Percentiles rank a stretch among this genome's conserved stretches.
Conservation (phyloP, 2,797 vertebrate species). For the Malurus splendens region DNA sequence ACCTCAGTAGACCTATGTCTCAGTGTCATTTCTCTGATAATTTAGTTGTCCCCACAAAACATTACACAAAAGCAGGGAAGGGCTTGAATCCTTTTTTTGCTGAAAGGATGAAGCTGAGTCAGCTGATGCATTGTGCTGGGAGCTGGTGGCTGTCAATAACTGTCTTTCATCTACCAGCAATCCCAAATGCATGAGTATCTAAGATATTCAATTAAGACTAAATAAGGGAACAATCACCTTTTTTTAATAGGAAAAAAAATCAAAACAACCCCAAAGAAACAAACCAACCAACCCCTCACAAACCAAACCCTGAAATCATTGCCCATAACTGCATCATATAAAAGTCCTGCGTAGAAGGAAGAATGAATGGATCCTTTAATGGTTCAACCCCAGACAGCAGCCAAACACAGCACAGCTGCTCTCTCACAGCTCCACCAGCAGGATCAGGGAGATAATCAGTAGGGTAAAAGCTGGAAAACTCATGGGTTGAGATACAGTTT, state of each 20-base stretch:
- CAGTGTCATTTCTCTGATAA: background rate
- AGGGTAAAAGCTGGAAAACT: background rate
- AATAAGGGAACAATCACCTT: background rate
- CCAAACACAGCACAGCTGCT: accelerated
- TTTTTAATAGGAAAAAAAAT: background rate
- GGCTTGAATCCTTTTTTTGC: background rate
- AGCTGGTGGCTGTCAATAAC: background rate
- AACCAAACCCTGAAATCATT: background rate
- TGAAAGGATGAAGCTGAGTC: background rate
- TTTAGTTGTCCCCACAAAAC: background rate
- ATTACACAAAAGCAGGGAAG: background rate
- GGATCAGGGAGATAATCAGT: accelerated
- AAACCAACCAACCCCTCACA: background rate
- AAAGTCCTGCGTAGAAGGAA: background rate
- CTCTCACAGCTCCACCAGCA: background rate
- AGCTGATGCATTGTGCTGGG: background rate
- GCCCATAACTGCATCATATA: background rate
- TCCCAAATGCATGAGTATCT: background rate
- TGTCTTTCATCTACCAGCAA: background rate
- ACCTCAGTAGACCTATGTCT: background rate
- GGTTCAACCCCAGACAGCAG: background rate
- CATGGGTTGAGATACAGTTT: background rate
- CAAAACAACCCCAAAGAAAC: background rate
- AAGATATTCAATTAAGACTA: background rate
- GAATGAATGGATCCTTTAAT: background rate